phyloP scores from a whole-genome alignment of 2,888 invertebrate genomes.

The Aspidiotus rigidus region DNA sequence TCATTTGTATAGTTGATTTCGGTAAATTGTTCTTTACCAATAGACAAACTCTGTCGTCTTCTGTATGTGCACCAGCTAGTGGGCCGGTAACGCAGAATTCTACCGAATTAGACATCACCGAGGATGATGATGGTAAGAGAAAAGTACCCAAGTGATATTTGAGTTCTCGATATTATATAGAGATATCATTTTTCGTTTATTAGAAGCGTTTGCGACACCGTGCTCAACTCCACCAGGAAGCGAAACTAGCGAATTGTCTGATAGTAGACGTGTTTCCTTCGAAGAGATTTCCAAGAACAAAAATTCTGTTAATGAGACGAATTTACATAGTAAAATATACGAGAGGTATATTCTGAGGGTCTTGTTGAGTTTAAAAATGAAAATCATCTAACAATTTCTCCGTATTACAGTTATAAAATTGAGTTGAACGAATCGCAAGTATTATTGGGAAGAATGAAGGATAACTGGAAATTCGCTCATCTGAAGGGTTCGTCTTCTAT shows the following conservation, averaged over 20 bases:
- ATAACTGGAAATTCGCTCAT: slow-evolving; percentile 83
- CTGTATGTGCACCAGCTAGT: neutral
- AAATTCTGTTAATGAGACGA: slow-evolving; percentile 49
- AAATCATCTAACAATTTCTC: too few species aligned
- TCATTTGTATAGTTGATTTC: slow-evolving; percentile 80
- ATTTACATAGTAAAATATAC: slow-evolving; percentile 60
- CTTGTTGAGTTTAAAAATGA: too few species aligned
- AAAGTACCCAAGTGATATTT: neutral
- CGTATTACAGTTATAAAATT: slow-evolving; percentile 42
- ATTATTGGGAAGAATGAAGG: slow-evolving; percentile 75
- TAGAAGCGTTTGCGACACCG: slow-evolving; percentile 62
- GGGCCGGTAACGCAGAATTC: slow-evolving; percentile 19
- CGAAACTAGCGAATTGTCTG: slow-evolving; percentile 51
- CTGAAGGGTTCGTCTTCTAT: slow-evolving; percentile 72
- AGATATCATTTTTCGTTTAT: neutral
- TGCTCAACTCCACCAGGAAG: slow-evolving; percentile 80
- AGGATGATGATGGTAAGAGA: slow-evolving; percentile 24
- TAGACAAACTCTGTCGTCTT: slow-evolving; percentile 26
- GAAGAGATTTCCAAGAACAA: slow-evolving; percentile 42
- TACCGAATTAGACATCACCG: slow-evolving; percentile 23
- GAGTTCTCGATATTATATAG: neutral
- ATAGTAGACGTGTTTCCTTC: slow-evolving; percentile 37
- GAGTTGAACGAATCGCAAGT: slow-evolving; percentile 78
- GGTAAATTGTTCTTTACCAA: slow-evolving; percentile 67
- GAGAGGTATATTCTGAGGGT: slow-evolving; percentile 50